Base-by-base conservation (phyloP, 2,888 invertebrate species). In the Epirrita christyi region DNA sequence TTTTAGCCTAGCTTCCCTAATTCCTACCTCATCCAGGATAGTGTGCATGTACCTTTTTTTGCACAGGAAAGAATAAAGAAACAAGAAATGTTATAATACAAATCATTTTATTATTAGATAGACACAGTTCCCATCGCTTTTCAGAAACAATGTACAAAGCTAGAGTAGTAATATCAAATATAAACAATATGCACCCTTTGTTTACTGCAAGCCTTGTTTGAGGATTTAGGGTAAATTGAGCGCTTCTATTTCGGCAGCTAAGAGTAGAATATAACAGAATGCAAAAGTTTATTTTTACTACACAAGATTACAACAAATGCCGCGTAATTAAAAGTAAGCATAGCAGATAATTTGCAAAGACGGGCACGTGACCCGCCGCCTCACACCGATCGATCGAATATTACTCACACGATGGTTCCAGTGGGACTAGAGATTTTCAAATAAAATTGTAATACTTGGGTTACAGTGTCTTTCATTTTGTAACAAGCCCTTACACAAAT, bases 101-200 rank as follows among this genome's bases (percentile, higher is more conserved):
- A 94, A 94, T 94, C 94, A 94, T 94, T 94, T 92, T 93, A 93
- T 93, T 93, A 92, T 93, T 93, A 93, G 93, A 93, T 94, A 94
- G 94, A 94, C 94, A 94, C 94, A 93, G 93, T 94, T 94, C 93
- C 94, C 93, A 93, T 92, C 93, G 94, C 94, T 93, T 93, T 93
- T 93, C 93, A 93, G 93, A 93, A 93, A 93, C 92, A 94, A 93
- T 94, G 94, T 94, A 94, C 93, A 94, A 94, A 94, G 94, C 94
- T 94, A 94, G 93, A 93, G 90, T 92, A 92, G 92, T 91, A 92
- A 92, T 92, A 92, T 92, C 92, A 92, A 91, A 91, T 92, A 92
- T 91, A 92, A 92, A 92, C 91, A 92, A 90, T 91, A 91, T 91
- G 92, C 92, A 91, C 92, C 91, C 91, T 90, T 90, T 89, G 88